Conservation (phyloP, 2,888 invertebrate genomes). For the Amphimallon solstitiale region DNA sequence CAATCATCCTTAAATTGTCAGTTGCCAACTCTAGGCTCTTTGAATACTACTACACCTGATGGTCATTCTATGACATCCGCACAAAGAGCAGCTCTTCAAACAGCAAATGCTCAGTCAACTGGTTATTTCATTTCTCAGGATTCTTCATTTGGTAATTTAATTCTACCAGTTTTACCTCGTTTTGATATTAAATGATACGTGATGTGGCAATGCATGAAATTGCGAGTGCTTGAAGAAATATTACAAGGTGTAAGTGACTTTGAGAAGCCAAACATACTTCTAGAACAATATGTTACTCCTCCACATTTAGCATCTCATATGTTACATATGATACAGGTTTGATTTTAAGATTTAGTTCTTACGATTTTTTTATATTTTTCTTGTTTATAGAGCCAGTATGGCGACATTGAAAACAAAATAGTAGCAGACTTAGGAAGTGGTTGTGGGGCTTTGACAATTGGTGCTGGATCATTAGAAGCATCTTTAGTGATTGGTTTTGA, state of each 20-base stretch:
- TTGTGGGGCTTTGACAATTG: slow-evolving; percentile 87
- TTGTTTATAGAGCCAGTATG: slow-evolving; percentile 72
- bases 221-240: slow-evolving; percentile 83
- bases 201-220: slow-evolving; percentile 79
- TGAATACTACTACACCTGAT: slow-evolving; percentile 56
- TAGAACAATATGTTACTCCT: slow-evolving; percentile 96
- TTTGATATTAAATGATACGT: slow-evolving; percentile 67
- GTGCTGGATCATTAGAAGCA: slow-evolving; percentile 83
- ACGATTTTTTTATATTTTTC: not conserved
- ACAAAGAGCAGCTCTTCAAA: slow-evolving; percentile 77
- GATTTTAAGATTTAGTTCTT: not conserved
- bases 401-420: slow-evolving; percentile 78
- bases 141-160: slow-evolving; percentile 93
- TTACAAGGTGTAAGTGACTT: slow-evolving; percentile 87
- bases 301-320: slow-evolving; percentile 92
- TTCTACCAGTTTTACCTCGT: slow-evolving; percentile 90
- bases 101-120: slow-evolving; percentile 83
- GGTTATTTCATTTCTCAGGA: slow-evolving; percentile 94
- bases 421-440: slow-evolving; percentile 95
- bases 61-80: slow-evolving; percentile 72
- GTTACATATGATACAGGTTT: slow-evolving; percentile 84
- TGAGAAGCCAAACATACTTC: slow-evolving; percentile 83
- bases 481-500: slow-evolving; percentile 84
- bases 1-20: slow-evolving; percentile 58
- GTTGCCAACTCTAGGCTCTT: slow-evolving; percentile 53